Conservation (phyloP, 2,797 vertebrate species). For the Anguilla obscura region DNA sequence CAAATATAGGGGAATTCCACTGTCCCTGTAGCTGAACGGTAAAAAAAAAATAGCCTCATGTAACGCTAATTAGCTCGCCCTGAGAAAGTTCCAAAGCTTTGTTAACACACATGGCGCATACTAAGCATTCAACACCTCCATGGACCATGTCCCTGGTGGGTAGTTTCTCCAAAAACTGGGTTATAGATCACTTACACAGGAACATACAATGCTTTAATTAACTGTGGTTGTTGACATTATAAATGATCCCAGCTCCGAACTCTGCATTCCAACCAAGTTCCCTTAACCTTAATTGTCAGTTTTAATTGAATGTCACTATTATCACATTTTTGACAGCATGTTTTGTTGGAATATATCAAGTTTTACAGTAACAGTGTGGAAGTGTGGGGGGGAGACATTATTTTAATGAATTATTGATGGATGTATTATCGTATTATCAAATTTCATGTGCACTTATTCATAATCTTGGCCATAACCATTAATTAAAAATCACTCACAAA, state of each 20-base stretch:
- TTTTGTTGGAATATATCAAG: not conserved
- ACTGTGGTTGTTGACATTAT: conserved; percentile 12
- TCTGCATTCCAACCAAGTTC: not conserved
- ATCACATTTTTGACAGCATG: not conserved
- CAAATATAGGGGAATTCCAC: not conserved
- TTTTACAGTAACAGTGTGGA: not conserved
- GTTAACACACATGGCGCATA: not conserved
- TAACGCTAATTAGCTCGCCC: not conserved
- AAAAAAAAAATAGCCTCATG: not conserved
- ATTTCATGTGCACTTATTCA: not conserved
- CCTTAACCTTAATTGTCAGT: not conserved
- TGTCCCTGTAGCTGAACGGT: not conserved
- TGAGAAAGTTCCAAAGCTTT: not conserved
- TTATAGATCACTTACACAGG: conserved; percentile 1
- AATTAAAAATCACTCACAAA: not conserved
- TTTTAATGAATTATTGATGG: not conserved
- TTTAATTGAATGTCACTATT: not conserved
- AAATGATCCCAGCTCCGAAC: conserved; percentile 18
- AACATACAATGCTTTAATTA: conserved; percentile 27
- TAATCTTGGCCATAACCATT: not conserved
- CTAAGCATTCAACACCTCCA: not conserved
- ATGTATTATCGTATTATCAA: not conserved
- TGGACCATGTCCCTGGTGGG: not conserved
- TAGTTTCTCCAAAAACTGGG: not conserved
- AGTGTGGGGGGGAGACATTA: not conserved